A percentile compares a stretch with the other conserved stretches of the same genome.
phyloP scores from a whole-genome alignment of 92 coral and sea anemone genomes.

The Hydrozoanthus gracilis region DNA sequence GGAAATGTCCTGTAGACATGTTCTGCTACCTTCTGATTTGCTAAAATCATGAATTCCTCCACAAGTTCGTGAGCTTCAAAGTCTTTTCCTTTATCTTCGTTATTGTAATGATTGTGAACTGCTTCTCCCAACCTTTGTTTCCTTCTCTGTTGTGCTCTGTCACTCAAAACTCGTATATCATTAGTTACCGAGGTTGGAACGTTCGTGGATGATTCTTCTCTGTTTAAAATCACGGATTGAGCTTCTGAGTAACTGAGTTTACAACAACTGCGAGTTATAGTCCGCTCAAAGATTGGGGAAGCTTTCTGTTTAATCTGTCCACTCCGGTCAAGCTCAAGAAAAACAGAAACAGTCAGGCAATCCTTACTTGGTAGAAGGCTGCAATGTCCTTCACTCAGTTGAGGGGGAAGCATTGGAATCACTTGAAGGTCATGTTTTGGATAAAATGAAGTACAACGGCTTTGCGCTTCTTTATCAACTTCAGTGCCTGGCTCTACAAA shows the following conservation, averaged over 20 bases:
- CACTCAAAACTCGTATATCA: conserved; percentile 54
- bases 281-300: conserved; percentile 56
- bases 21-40: conserved; percentile 78
- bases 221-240: conserved; percentile 63
- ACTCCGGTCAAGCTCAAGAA: conserved; percentile 52
- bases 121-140: conserved; percentile 73
- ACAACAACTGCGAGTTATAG: conserved; percentile 72
- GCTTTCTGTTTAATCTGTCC: conserved; percentile 52
- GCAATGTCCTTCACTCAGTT: conserved; percentile 74
- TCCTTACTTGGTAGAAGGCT: conserved; percentile 78
- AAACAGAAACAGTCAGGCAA: conserved; percentile 79
- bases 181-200: conserved; percentile 29
- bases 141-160: conserved; percentile 67
- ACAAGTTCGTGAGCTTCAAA: conserved; percentile 91
- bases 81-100: conserved; percentile 48
- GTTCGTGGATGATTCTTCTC: not conserved
- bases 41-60: conserved; percentile 90
- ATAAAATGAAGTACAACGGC: conserved; percentile 88
- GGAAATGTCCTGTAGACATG: conserved; percentile 46
- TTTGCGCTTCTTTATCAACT: conserved; percentile 78
- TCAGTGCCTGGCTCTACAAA: conserved; percentile 73
- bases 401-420: conserved; percentile 89
- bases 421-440: conserved; percentile 60
- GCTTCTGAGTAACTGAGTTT: conserved; percentile 79
- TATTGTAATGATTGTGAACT: conserved; percentile 64